phyloP scores from a whole-genome alignment of 2,888 invertebrate genomes.

The Cosmorhoe ocellata region DNA sequence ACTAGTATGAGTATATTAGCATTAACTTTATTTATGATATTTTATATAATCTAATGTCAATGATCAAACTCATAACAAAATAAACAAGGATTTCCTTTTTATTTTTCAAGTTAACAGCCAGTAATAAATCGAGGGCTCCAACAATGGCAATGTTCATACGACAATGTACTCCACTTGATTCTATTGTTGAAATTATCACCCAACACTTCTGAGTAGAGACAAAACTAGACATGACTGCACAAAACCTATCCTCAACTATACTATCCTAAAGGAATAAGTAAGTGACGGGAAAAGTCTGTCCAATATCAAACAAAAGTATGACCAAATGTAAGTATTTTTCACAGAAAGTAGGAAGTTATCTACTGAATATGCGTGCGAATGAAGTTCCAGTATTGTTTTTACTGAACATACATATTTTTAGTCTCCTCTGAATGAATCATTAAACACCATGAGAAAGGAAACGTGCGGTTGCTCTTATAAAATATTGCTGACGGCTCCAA shows the following conservation, averaged over 20 bases:
- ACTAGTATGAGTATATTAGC: no score
- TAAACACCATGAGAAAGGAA: slow-evolving; percentile 34
- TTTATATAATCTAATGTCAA: no score
- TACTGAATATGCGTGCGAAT: not conserved
- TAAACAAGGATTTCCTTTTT: slow-evolving; percentile 32
- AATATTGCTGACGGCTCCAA: slow-evolving; percentile 30
- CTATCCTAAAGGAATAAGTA: no score
- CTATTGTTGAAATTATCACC: no score
- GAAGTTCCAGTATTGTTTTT: slow-evolving; percentile 42
- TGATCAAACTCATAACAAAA: slow-evolving; percentile 20
- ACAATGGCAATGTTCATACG: not conserved
- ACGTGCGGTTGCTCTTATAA: slow-evolving; percentile 33
- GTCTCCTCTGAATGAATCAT: slow-evolving; percentile 53
- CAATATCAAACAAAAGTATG: no score
- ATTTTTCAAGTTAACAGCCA: slow-evolving; percentile 30
- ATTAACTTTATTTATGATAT: no score
- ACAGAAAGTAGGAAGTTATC: not conserved
- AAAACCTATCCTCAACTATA: no score
- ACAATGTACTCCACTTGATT: not conserved
- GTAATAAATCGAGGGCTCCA: slow-evolving; percentile 36
- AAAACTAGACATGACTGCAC: no score
- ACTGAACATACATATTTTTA: slow-evolving; percentile 50
- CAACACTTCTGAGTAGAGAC: no score
- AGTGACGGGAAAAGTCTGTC: no score
- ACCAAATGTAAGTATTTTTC: no score